A percentile compares a stretch with the other conserved stretches of the same genome.
These are phyloP conservation scores for Marisa cornuarietis DNA, from an alignment of 1,140 invertebrate species.

Conservation along the genomic window DNA sequence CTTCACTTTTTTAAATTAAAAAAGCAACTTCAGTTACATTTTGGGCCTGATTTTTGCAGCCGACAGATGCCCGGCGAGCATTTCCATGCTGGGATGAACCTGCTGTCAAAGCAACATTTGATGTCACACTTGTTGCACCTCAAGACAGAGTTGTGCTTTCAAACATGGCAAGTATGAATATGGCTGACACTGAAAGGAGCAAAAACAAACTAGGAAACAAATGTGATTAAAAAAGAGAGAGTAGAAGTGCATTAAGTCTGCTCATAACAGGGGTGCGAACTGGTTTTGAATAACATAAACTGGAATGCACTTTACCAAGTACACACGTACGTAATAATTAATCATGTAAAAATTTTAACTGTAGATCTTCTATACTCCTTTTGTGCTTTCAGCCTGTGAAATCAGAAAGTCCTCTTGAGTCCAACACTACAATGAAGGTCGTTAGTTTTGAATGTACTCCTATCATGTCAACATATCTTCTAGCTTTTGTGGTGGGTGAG, in stretches of 20 bases:
- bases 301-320: too few species aligned
- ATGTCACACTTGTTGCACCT: slow-evolving; percentile 85
- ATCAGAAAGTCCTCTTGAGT: slow-evolving; percentile 57
- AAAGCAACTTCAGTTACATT: too few species aligned
- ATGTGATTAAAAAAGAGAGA: too few species aligned
- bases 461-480: slow-evolving; percentile 95
- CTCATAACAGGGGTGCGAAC: too few species aligned
- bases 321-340: too few species aligned
- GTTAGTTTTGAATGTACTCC: slow-evolving; percentile 87
- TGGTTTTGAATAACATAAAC: too few species aligned
- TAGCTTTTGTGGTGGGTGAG: slow-evolving; percentile 92
- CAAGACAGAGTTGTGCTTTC: slow-evolving; percentile 80
- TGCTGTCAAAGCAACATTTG: slow-evolving; percentile 92
- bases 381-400: slow-evolving; percentile 73
- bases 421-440: slow-evolving; percentile 69
- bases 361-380: neutral
- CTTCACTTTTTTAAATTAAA: neutral
- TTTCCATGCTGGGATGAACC: slow-evolving; percentile 99
- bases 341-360: neutral
- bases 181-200: too few species aligned
- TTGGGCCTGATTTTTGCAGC: slow-evolving; percentile 68
- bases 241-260: too few species aligned
- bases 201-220: too few species aligned
- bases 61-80: slow-evolving; percentile 90
- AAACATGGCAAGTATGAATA: slow-evolving; percentile 80